A percentile compares a stretch with the other conserved stretches of the same genome.
Evolutionary conservation across 2,888 invertebrate species (phyloP).

Genomic region (Helicoverpa assulta): DNA sequence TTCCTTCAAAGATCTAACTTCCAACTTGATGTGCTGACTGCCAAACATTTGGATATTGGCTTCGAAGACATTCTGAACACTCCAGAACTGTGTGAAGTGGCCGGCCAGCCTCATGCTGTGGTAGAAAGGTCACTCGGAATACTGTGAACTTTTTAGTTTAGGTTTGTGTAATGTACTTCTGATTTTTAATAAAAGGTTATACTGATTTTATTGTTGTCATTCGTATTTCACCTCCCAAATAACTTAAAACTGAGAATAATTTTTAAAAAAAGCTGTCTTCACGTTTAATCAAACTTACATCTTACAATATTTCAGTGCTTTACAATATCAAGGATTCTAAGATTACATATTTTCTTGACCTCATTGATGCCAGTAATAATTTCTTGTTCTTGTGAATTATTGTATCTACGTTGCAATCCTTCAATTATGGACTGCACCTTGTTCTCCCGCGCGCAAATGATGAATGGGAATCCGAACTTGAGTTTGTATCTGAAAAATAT

Average conservation of each 20-base stretch:
- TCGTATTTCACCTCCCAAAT: background rate
- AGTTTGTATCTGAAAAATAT: conserved; percentile 88
- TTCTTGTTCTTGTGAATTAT: conserved; percentile 89
- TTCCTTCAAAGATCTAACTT: conserved; percentile 93
- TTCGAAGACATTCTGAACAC: conserved; percentile 95
- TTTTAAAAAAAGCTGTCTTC: background rate
- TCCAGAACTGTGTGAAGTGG: conserved; percentile 93
- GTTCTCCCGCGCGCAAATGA: conserved; percentile 92
- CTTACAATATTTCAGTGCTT: conserved; percentile 51
- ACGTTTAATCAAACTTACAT: background rate
- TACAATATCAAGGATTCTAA: conserved; percentile 90
- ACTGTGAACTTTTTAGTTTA: conserved; percentile 74
- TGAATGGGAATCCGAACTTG: conserved; percentile 93
- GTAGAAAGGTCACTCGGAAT: conserved; percentile 94
- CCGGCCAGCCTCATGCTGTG: conserved; percentile 95
- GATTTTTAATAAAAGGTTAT: conserved; percentile 48
- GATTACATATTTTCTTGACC: conserved; percentile 92
- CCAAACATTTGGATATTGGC: conserved; percentile 93
- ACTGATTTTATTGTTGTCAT: background rate
- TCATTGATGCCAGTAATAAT: conserved; percentile 90
- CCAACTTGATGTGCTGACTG: conserved; percentile 93
- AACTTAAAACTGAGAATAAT: background rate
- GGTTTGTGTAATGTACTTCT: conserved; percentile 50
- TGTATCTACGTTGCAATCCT: conserved; percentile 88
- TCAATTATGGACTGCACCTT: conserved; percentile 90